Conservation (phyloP, 2,888 invertebrate species). For the Copidosoma aretas region DNA sequence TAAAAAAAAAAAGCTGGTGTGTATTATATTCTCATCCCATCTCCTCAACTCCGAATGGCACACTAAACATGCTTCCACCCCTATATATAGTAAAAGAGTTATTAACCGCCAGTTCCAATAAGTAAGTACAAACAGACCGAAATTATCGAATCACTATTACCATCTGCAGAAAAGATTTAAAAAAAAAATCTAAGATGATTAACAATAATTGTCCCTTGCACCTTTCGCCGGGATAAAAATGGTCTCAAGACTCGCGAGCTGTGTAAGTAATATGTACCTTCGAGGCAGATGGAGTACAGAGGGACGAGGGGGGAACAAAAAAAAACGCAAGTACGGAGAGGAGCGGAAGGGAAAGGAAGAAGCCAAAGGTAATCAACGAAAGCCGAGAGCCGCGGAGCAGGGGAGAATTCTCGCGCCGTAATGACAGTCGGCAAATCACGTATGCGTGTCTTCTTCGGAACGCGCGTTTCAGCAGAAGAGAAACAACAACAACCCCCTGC, state of each 20-base stretch:
- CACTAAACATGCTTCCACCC: slow-evolving; percentile 8
- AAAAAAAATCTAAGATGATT: slow-evolving; percentile 37
- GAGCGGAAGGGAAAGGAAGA: slow-evolving; percentile 1
- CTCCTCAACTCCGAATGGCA: no score
- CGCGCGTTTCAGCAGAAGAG: slow-evolving; percentile 31
- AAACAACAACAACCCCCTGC: no score
- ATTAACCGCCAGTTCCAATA: slow-evolving; percentile 16
- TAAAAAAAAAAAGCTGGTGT: no score
- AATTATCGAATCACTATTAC: slow-evolving; percentile 25
- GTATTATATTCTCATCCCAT: no score
- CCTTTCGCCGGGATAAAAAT: slow-evolving; percentile 32
- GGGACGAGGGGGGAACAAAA: slow-evolving; percentile 11
- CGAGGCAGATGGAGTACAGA: slow-evolving; percentile 32
- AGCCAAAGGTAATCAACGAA: slow-evolving; percentile 29
- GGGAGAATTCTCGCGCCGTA: slow-evolving; percentile 5
- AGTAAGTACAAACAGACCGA: no score
- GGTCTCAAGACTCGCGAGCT: slow-evolving; percentile 10
- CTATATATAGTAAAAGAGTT: slow-evolving; percentile 31
- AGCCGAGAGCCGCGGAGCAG: neutral
- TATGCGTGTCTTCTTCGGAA: slow-evolving; percentile 40
- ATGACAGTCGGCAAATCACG: slow-evolving; percentile 38
- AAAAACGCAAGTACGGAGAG: slow-evolving; percentile 4
- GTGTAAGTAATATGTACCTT: slow-evolving; percentile 32
- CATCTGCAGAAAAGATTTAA: slow-evolving; percentile 21
- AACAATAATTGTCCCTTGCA: slow-evolving; percentile 36